A percentile compares a stretch with the other conserved stretches of the same genome.
These are phyloP conservation scores for Apteryx owenii DNA, from an alignment of 2,113 vertebrate genomes.

Conservation along the genomic window DNA sequence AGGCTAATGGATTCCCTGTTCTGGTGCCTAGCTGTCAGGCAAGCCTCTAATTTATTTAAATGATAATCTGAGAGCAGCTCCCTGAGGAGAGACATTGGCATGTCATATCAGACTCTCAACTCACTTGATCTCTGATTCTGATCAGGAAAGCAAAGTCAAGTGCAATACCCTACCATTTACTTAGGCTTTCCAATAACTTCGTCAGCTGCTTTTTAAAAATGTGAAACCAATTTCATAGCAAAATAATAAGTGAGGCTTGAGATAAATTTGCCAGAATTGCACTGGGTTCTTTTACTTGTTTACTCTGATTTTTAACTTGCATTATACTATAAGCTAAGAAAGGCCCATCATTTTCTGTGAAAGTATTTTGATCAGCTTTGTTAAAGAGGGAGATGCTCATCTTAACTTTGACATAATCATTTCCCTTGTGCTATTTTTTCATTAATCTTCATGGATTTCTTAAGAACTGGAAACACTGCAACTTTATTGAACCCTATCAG, in stretches of 20 bases:
- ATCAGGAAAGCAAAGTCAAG: neutral
- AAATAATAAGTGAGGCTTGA: neutral
- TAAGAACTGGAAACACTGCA: neutral
- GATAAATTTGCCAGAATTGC: neutral
- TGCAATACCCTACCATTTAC: neutral
- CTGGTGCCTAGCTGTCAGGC: neutral
- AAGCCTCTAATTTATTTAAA: neutral
- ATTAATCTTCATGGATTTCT: neutral
- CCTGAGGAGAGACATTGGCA: neutral
- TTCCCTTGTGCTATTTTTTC: neutral
- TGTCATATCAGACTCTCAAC: neutral
- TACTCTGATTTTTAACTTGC: neutral
- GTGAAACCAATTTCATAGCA: neutral
- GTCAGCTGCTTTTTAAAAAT: conserved; percentile 22
- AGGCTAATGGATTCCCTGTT: neutral
- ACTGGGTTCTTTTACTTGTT: neutral
- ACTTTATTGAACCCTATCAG: neutral
- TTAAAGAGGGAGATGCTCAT: neutral
- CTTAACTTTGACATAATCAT: too few species aligned
- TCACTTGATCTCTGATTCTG: neutral
- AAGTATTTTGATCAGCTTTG: neutral
- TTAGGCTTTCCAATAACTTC: neutral
- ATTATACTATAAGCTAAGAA: neutral
- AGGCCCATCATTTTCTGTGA: neutral
- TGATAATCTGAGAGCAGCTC: neutral